Base-by-base conservation (phyloP, 23 tunicate species). In the Styela clava region DNA sequence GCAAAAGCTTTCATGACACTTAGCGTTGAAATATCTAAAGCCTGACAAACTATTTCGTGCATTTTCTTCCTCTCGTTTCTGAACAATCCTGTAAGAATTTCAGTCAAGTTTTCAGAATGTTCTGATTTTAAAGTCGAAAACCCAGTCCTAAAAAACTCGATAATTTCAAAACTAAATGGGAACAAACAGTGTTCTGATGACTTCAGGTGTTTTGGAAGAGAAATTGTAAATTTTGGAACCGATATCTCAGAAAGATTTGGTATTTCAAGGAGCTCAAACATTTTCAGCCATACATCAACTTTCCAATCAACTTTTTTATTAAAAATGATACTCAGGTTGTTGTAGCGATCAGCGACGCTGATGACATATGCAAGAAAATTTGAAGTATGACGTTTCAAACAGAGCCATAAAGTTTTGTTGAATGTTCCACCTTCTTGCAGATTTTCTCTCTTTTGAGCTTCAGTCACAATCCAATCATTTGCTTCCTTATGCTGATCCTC, bases 361-460 rank as follows among this genome's bases (percentile, higher is more conserved):
- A 80, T 35, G 56, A 89, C 56, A 34, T 79, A 68, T 33, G 95
- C 95, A 3, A 89, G n/a, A 2, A 79, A 79, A 1, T 70, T 35
- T 2, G 88, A 74, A 62, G 74, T 68, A n/a, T 79, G 71, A 24
- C 80, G 79, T 79, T 82, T 68, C 24, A 89, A 22, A 25, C 74
- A 62, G n/a, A 89, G 71, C 95, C 95, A 89, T 22, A 89, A 63
- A 0, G 85, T 86, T 52, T 84, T 84, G 9, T 78, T 64, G 32
- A 89, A 89, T 63, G 95, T 73, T 62, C 95, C 95, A 79, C 88
- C 88, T 84, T 89, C 95, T 74, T 89, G 95, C 52, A 89, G 73
- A 35, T 72, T 69, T 27, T 85, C 85, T 37, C 32, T 62, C 18
- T 87, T 86, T 37, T 85, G 73, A 36, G 95, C 95, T 78, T 78